Percentiles rank a stretch among this genome's conserved stretches.
phyloP scores from a whole-genome alignment of 2,797 vertebrate species.

The Phaenicophaeus curvirostris region DNA sequence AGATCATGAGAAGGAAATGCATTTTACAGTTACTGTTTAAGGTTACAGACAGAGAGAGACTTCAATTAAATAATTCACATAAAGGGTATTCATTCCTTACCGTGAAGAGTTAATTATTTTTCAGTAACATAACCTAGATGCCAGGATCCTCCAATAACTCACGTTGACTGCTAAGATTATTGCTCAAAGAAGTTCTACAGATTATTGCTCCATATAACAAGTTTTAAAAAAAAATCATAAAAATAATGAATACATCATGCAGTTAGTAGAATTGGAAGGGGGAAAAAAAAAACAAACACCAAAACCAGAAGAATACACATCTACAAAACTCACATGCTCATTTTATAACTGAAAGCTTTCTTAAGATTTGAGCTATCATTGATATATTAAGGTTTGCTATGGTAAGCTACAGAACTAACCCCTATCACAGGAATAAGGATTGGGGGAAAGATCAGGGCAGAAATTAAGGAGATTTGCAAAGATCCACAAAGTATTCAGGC shows the following conservation, averaged over 20 bases:
- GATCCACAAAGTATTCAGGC: neutral
- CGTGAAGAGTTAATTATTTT: neutral
- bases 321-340: neutral
- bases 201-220: neutral
- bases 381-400: neutral
- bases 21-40: neutral
- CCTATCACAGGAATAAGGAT: neutral
- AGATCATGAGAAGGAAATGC: neutral
- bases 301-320: neutral
- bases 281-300: too few species aligned
- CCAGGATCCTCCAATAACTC: neutral
- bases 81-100: neutral
- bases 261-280: neutral
- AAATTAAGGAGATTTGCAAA: neutral
- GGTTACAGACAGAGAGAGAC: neutral
- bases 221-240: neutral
- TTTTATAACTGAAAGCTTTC: neutral
- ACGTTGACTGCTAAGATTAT: neutral
- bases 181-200: neutral
- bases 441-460: neutral
- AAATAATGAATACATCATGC: neutral
- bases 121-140: neutral
- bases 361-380: neutral
- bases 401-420: neutral
- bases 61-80: neutral